phyloP scores from a whole-genome alignment of 2,113 vertebrate species.

The Piaya cayana region DNA sequence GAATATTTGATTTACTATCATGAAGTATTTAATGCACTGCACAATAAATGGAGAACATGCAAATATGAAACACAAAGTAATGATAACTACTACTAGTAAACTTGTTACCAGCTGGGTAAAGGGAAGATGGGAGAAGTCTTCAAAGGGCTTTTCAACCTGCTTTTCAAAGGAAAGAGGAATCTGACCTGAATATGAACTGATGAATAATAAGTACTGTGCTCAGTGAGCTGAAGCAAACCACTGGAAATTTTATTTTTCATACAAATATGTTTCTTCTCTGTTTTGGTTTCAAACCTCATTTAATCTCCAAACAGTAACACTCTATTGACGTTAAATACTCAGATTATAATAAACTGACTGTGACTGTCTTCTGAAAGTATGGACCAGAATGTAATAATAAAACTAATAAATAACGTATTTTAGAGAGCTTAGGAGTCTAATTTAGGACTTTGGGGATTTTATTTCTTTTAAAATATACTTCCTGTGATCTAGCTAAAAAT shows the following conservation, averaged over 20 bases:
- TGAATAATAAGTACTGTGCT: slow-evolving; percentile 41
- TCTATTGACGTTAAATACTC: slow-evolving; percentile 28
- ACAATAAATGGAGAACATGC: not conserved
- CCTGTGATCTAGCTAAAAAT: slow-evolving; percentile 44
- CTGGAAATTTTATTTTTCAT: slow-evolving; percentile 32
- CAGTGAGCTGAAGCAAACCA: not conserved
- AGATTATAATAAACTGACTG: slow-evolving; percentile 18
- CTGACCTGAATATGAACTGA: slow-evolving; percentile 60
- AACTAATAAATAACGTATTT: slow-evolving; percentile 39
- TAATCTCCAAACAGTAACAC: slow-evolving; percentile 33
- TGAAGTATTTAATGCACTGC: not conserved
- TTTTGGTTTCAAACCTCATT: slow-evolving; percentile 39
- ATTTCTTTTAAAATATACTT: slow-evolving; percentile 44
- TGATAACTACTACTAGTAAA: not conserved
- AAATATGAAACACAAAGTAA: slow-evolving; percentile 6
- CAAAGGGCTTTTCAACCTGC: slow-evolving; percentile 24
- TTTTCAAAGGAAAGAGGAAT: slow-evolving; percentile 40
- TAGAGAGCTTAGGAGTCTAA: not conserved
- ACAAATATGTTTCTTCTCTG: slow-evolving; percentile 4
- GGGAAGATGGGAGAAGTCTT: not conserved
- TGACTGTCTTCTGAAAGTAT: slow-evolving; percentile 21
- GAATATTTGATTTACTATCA: not conserved
- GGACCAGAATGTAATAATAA: slow-evolving; percentile 11
- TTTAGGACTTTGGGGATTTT: slow-evolving; percentile 1
- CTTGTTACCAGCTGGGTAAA: slow-evolving; percentile 12